Percentiles rank a stretch among this genome's conserved stretches.
Evolutionary conservation across 2,113 vertebrate species (phyloP).

Genomic region (Dolichallabes microphthalmus): DNA sequence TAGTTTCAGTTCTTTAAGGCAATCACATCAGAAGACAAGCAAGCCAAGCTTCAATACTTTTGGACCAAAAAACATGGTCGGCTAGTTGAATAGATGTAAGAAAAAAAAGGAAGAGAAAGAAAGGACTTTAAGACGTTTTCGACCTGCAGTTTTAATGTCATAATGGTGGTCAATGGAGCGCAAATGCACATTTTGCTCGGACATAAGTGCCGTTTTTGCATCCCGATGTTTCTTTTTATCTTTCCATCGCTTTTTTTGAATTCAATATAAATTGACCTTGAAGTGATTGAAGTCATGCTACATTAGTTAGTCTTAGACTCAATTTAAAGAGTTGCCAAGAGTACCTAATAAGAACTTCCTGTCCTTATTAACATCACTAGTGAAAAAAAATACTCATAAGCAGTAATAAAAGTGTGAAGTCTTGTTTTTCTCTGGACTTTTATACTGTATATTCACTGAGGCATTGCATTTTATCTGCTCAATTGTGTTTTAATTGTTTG

Average conservation of each 20-base stretch:
- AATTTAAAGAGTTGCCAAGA: slow-evolving; percentile 22
- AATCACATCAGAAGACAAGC: not conserved
- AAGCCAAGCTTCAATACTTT: not conserved
- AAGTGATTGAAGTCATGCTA: slow-evolving; percentile 41
- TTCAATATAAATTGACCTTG: slow-evolving; percentile 48
- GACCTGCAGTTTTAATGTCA: not conserved
- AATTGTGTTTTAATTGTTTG: not conserved
- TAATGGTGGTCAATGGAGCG: not conserved
- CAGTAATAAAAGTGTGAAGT: not conserved
- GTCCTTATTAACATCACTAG: slow-evolving; percentile 7
- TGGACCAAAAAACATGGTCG: not conserved
- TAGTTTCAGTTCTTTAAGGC: no score
- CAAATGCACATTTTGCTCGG: slow-evolving; percentile 5
- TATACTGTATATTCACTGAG: not conserved
- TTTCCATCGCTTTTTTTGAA: slow-evolving; percentile 20
- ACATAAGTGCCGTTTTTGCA: slow-evolving; percentile 22
- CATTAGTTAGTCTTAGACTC: slow-evolving; percentile 25
- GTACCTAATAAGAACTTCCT: not conserved
- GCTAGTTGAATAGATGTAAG: not conserved
- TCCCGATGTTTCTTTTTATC: slow-evolving; percentile 45
- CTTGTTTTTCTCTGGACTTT: not conserved
- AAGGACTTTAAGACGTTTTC: not conserved
- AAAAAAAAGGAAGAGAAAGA: not conserved
- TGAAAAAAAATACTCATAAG: not conserved
- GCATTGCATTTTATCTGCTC: not conserved